These are phyloP conservation scores for Hirtodrosophila alboralis DNA, from an alignment of 2,888 invertebrate genomes.

Conservation along the genomic window DNA sequence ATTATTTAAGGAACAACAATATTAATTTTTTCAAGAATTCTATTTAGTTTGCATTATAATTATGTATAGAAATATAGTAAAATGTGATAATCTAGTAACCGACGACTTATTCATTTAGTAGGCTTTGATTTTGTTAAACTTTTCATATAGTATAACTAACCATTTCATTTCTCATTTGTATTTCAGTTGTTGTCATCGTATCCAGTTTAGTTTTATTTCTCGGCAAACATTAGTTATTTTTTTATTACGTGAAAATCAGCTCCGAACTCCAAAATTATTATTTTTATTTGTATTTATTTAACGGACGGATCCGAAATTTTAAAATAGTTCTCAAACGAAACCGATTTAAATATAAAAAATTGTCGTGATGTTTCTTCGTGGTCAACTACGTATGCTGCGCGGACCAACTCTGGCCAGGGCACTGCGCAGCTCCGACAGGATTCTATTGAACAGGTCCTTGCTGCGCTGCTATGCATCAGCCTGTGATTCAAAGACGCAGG, in stretches of 20 bases:
- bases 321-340: neutral
- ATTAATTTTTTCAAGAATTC: too few relatives aligned
- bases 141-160: neutral
- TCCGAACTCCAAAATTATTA: slow-evolving; percentile 14
- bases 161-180: slow-evolving; percentile 12
- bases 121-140: neutral
- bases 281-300: slow-evolving; percentile 3
- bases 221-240: slow-evolving; percentile 18
- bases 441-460: neutral
- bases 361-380: slow-evolving; percentile 28
- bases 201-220: slow-evolving; percentile 6
- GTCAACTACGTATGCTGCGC: slow-evolving; percentile 27
- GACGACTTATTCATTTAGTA: neutral
- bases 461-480: slow-evolving; percentile 31
- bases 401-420: slow-evolving; percentile 14
- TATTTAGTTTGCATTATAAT: too few relatives aligned
- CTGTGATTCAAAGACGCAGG: slow-evolving; percentile 34
- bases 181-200: slow-evolving; percentile 22
- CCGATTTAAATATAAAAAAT: neutral
- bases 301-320: neutral
- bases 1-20: too few relatives aligned
- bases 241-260: slow-evolving; percentile 22
- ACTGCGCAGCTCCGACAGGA: neutral
- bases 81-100: too few relatives aligned
- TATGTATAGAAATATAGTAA: too few relatives aligned